These are phyloP conservation scores for Tyto alba DNA, from an alignment of 2,113 vertebrate species.

Conservation along the genomic window DNA sequence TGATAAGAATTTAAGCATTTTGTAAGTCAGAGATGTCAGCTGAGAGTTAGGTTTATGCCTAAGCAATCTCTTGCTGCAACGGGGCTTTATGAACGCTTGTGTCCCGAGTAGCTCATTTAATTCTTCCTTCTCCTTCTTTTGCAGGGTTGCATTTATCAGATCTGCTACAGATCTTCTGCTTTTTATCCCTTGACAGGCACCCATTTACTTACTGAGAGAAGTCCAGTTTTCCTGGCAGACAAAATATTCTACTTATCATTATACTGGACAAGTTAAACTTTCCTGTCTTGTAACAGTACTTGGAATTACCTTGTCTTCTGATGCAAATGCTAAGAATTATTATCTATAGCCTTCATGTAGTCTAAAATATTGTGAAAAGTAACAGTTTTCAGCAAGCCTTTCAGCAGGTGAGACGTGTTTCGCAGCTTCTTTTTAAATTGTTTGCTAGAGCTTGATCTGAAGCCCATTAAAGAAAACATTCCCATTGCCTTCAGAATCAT, in stretches of 20 bases:
- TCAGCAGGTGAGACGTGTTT: constrained; percentile 2
- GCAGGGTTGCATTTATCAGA: not conserved
- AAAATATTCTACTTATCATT: not conserved
- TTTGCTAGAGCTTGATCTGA: not conserved
- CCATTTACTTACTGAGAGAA: not conserved
- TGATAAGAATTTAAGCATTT: not conserved
- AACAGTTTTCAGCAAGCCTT: not conserved
- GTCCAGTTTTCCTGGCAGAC: not conserved
- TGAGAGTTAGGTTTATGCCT: not conserved
- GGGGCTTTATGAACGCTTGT: not conserved
- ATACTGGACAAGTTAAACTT: not conserved
- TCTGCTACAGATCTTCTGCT: not conserved
- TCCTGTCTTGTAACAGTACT: not conserved
- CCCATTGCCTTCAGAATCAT: not conserved
- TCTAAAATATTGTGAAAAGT: not conserved
- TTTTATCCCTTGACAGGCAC: not conserved
- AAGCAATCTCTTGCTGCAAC: not conserved
- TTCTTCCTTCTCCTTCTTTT: not conserved
- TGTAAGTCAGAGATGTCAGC: not conserved
- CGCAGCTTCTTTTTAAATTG: not conserved
- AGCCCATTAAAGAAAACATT: not conserved
- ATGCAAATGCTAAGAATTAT: not conserved
- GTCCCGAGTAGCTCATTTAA: not conserved
- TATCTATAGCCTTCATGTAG: not conserved
- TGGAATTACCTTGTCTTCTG: not conserved